Evolutionary conservation across 1,140 invertebrate species (phyloP), one percentile per base, ranked within the genome.

Genomic region (Drosophila kurseongensis): DNA sequence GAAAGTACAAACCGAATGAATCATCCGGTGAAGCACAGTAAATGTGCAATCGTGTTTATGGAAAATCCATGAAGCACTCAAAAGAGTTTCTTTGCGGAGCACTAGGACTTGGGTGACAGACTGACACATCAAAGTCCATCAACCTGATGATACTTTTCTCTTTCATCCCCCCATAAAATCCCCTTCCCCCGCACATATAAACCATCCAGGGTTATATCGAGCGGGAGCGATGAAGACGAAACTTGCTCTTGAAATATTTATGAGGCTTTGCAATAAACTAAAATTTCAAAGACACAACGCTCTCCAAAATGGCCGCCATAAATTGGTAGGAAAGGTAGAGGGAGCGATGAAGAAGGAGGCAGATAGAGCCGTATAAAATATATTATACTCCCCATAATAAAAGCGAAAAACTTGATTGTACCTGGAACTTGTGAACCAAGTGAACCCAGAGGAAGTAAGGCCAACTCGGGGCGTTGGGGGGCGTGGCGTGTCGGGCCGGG

Each of bases 361-460:
- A 75, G 47, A 72, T 57, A 68, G 14, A 63, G 61, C 38, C 45
- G 42, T 69, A 76, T 88, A 83, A 88, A 77, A 88, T 88, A 69
- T 80, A 69, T 83, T 80, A 88, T 88, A 80, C 61, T 75, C 36
- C 45, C 78, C 58, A 67, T 77, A 88, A 88, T 77, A 82, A 88
- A 88, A 41, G 54, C 83, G 60, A 73, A 82, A 85, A 85, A 85
- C 82, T 85, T 81, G 78, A 86, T 85, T 85, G 82, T 75, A 85
- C 52, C 80, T 80, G 76, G 72, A 75, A 75, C 71, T 82, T 58
- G 56, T 56, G 65, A 83, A 72, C 75, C 61, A 59, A 67, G 60
- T 67, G 62, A 71, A 56, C 55, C 45, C 36, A 40, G 55, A 38
- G 38, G 23, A 71, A 63, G 36, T 54, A 12, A 48, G 66, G 56